A percentile compares a stretch with the other conserved stretches of the same genome.
These are phyloP conservation scores for Tethea ocularis DNA, from an alignment of 2,888 invertebrate species.

Conservation along the genomic window DNA sequence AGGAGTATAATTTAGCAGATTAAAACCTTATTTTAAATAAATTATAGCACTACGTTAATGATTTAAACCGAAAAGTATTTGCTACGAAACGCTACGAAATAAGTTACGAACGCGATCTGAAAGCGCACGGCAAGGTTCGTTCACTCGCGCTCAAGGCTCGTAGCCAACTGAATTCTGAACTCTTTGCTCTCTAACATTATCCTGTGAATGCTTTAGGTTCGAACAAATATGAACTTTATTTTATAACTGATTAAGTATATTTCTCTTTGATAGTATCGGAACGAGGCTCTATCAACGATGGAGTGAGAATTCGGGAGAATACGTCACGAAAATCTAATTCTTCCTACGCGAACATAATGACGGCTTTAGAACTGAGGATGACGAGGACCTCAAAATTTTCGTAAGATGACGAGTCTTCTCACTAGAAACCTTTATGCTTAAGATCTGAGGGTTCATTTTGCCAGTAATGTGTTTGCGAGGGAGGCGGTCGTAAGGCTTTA, in stretches of 20 bases:
- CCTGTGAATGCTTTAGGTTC: constrained; percentile 37
- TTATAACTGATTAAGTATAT: constrained; percentile 29
- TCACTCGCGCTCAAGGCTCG: constrained; percentile 63
- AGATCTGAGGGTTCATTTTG: constrained; percentile 71
- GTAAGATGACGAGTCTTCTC: constrained; percentile 51
- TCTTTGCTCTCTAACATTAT: constrained; percentile 57
- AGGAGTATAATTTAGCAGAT: too few species aligned
- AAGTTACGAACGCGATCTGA: constrained; percentile 61
- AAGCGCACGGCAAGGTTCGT: constrained; percentile 42
- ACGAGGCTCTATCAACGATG: constrained; percentile 35
- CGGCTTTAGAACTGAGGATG: constrained; percentile 76
- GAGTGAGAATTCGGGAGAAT: constrained; percentile 58
- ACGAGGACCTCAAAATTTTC: constrained; percentile 64
- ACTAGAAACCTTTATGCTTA: constrained; percentile 57
- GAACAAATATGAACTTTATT: constrained; percentile 50
- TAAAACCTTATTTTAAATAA: background rate
- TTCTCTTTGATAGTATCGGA: constrained; percentile 32
- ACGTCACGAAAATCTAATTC: constrained; percentile 76
- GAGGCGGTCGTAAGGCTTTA: constrained; percentile 81
- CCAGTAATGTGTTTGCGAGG: constrained; percentile 56
- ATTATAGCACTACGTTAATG: background rate
- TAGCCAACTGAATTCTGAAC: constrained; percentile 70
- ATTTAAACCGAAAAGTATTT: constrained; percentile 21
- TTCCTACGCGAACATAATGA: constrained; percentile 77
- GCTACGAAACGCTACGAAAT: constrained; percentile 56